Evolutionary conservation across 2,888 invertebrate species (phyloP).

Genomic region (Nomada fabriciana): DNA sequence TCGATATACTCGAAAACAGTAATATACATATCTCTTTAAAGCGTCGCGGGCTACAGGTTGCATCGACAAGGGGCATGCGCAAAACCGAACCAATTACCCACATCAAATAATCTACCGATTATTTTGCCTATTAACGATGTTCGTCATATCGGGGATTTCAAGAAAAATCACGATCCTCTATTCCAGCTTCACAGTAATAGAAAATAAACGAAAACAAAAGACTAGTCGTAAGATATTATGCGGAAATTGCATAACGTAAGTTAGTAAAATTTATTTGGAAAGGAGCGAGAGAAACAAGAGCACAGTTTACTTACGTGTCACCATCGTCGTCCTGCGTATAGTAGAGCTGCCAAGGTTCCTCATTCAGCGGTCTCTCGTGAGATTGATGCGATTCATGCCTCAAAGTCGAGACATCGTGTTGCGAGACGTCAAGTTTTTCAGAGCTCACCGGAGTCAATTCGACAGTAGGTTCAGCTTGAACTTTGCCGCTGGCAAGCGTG

Average conservation of each 20-base stretch:
- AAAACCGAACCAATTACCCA: background rate
- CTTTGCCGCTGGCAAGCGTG: constrained; percentile 62
- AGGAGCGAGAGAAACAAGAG: constrained; percentile 19
- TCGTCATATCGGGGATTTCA: constrained; percentile 5
- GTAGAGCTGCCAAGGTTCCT: constrained; percentile 87
- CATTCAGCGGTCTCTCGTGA: constrained; percentile 28
- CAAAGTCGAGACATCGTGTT: constrained; percentile 6
- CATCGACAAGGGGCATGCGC: constrained; percentile 17
- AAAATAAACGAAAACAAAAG: background rate
- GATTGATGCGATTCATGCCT: constrained; percentile 4
- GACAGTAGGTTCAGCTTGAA: constrained; percentile 70
- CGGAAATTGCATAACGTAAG: background rate
- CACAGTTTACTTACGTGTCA: constrained; percentile 91
- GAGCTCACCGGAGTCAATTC: constrained; percentile 70
- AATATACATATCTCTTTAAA: constrained; percentile 10
- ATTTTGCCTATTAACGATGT: background rate
- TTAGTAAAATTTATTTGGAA: background rate
- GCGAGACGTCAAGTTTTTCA: constrained; percentile 34
- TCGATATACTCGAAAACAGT: constrained; percentile 21
- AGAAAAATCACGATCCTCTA: constrained; percentile 1
- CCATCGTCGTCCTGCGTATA: constrained; percentile 93
- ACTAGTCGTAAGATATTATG: background rate
- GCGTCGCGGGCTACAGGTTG: constrained; percentile 48
- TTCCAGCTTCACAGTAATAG: background rate
- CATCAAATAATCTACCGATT: constrained; percentile 14